Evolutionary conservation across 1,140 invertebrate species (phyloP).

Genomic region (Saccostrea echinata): DNA sequence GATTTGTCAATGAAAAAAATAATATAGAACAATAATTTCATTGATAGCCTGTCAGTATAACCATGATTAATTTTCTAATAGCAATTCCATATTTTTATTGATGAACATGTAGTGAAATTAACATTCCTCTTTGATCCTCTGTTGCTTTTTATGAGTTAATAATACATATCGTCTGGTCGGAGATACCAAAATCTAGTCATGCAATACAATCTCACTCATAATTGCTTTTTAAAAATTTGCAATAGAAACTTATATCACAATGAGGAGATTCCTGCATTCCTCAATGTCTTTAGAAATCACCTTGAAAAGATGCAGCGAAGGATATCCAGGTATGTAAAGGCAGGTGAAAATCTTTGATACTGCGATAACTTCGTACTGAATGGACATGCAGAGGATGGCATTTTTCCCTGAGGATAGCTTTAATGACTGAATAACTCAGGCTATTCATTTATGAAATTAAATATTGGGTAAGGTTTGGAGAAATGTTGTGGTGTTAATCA

Average conservation of each 20-base stretch:
- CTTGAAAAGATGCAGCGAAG: slow-evolving; percentile 30
- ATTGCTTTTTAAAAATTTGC: neutral
- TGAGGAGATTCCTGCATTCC: slow-evolving; percentile 14
- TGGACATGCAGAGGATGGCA: neutral
- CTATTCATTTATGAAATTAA: slow-evolving; percentile 27
- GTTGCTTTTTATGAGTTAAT: neutral
- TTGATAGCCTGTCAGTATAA: too few species aligned
- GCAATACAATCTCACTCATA: neutral
- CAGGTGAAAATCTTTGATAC: slow-evolving; percentile 2
- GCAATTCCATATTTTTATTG: too few species aligned
- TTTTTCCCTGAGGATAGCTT: neutral
- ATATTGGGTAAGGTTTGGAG: slow-evolving; percentile 8
- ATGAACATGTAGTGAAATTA: neutral
- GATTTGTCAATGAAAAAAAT: too few species aligned
- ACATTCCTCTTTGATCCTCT: neutral
- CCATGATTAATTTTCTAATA: too few species aligned
- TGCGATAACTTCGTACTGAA: neutral
- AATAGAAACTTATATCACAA: slow-evolving; percentile 11
- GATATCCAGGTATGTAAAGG: neutral
- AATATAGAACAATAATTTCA: too few species aligned
- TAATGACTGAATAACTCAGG: neutral
- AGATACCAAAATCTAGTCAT: neutral
- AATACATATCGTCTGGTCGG: neutral
- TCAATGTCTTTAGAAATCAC: slow-evolving; percentile 9
- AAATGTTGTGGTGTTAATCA: neutral